A percentile compares a stretch with the other conserved stretches of the same genome.
phyloP scores from a whole-genome alignment of 2,888 invertebrate species.

The Falcaria lacertinaria region DNA sequence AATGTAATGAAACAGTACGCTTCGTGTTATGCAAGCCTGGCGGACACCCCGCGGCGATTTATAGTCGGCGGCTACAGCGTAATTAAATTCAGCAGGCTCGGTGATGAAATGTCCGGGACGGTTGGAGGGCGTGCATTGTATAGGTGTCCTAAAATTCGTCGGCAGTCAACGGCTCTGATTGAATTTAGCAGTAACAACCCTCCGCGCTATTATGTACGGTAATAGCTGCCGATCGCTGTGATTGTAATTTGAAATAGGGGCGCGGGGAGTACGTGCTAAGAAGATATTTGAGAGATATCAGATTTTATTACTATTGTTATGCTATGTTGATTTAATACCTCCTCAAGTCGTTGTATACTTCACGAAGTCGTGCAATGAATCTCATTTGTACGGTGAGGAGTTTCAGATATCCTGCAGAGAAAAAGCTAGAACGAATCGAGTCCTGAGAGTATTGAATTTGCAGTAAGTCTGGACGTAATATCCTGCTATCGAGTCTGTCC shows the following conservation, averaged over 20 bases:
- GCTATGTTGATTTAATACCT: no score
- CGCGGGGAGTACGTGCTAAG: neutral
- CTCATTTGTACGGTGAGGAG: no score
- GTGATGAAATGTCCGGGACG: slow-evolving; percentile 25
- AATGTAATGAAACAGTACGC: slow-evolving; percentile 14
- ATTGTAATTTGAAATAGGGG: neutral
- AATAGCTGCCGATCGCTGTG: neutral
- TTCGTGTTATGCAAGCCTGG: slow-evolving; percentile 13
- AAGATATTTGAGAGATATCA: neutral
- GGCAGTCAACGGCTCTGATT: slow-evolving; percentile 2
- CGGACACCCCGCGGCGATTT: slow-evolving; percentile 25
- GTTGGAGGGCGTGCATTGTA: slow-evolving; percentile 8
- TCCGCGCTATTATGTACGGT: neutral
- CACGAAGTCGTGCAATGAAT: no score
- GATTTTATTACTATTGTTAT: no score
- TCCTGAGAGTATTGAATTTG: neutral
- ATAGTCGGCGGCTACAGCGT: slow-evolving; percentile 29
- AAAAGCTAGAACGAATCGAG: neutral
- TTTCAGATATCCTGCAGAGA: neutral
- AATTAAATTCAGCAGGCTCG: slow-evolving; percentile 41
- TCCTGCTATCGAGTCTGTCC: neutral
- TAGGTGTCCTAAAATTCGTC: slow-evolving; percentile 3
- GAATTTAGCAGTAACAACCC: slow-evolving; percentile 3
- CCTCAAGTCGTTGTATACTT: no score
- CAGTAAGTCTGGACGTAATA: neutral